Evolutionary conservation across 2,797 vertebrate species (phyloP), one percentile per base, ranked within the genome.

Genomic region (Spea hammondii): DNA sequence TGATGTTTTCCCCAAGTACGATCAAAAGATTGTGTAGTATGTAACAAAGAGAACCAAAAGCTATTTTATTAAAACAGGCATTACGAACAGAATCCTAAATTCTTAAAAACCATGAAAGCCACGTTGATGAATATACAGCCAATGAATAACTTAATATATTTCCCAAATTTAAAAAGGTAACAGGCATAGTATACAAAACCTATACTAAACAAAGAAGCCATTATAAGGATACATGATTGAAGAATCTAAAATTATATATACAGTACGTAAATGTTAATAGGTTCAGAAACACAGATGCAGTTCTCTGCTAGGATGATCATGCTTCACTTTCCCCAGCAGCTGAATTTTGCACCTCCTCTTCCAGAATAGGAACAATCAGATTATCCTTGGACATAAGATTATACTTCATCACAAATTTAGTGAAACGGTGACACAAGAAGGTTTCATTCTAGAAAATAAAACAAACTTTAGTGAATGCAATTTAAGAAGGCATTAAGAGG

Each of bases 321-420:
- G 97, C 96, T 88, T 99, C 97, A 57, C 96, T 99, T 89, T 99
- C 97, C 11, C 95, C 96, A 80, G 92, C 87, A 84, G 91, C 88
- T 85, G 93, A 91, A 80, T 92, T 94, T 88, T 94, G 92, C 78
- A 93, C 90, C 86, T 98, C 97, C 87, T 99, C 97, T 91, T 99
- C 97, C 93, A 99, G 93, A 88, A 99, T 98, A 78, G 97, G 97
- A 80, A 99, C 97, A 79, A 99, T 99, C 93, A 99, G 93, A 92
- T 99, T 99, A 91, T 99, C 97, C 93, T 99, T 99, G 81, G 97
- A 99, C 97, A 99, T 99, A 93, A 99, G 92, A 88, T 97, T 99
- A 90, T 99, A 98, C 91, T 99, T 99, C 95, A 98, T 98, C 82
- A 99, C 97, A 78, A 99, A 99, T 87, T 97, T 97, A 4, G 97